Conservation (phyloP, 2,113 vertebrate species). For the Tapirus terrestris region DNA sequence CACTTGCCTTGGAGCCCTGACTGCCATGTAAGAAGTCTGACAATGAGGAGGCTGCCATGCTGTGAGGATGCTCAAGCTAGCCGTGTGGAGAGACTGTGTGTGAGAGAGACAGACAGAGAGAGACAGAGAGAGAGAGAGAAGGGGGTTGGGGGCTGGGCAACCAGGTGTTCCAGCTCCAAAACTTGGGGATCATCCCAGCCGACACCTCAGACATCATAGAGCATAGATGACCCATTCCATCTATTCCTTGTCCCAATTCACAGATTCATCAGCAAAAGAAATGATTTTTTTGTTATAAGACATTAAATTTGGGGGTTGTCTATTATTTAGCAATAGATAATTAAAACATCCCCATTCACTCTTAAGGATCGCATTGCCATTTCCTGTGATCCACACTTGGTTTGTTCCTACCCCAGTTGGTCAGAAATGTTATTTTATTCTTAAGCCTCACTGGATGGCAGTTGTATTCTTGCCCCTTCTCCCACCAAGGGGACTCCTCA, state of each 20-base stretch:
- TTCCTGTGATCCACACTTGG: background rate
- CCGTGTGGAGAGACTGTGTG: background rate
- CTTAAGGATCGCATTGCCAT: background rate
- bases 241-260: background rate
- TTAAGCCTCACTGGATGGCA: background rate
- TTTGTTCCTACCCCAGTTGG: background rate
- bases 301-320: background rate
- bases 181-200: background rate
- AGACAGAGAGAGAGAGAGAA: background rate
- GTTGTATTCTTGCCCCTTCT: background rate
- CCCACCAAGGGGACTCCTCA: background rate
- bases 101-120: no score
- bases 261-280: background rate
- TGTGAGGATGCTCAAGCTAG: background rate
- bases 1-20: background rate
- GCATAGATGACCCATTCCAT: background rate
- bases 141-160: background rate
- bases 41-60: background rate
- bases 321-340: background rate
- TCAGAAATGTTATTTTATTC: background rate
- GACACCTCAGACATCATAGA: background rate
- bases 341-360: background rate
- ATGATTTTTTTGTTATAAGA: background rate
- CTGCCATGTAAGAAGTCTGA: background rate
- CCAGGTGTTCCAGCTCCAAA: background rate